A percentile compares a stretch with the other conserved stretches of the same genome.
These are phyloP conservation scores for Corapipo altera DNA, from an alignment of 2,113 vertebrate species.

Conservation along the genomic window DNA sequence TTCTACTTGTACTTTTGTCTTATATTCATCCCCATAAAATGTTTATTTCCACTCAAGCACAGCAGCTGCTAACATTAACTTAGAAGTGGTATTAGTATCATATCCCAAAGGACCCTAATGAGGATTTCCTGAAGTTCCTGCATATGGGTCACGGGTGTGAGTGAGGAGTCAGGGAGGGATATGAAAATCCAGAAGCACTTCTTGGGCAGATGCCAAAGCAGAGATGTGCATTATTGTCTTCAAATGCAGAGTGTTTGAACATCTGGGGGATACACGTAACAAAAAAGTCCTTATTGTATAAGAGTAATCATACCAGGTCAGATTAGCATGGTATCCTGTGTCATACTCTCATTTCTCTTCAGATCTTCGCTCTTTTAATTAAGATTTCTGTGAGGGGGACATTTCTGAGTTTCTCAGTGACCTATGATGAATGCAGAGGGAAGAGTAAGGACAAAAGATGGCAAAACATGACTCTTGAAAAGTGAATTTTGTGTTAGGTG, in stretches of 20 bases:
- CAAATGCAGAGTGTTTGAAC: conserved; percentile 8
- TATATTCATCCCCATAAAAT: not conserved
- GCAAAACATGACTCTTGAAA: not conserved
- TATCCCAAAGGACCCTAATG: conserved; percentile 35
- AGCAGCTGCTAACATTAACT: not conserved
- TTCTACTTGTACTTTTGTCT: not conserved
- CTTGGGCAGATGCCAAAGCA: not conserved
- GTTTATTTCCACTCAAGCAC: not conserved
- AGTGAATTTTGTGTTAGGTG: not conserved
- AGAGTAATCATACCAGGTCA: not conserved
- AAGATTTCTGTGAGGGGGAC: not conserved
- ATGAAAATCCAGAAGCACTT: not conserved
- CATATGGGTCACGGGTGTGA: conserved; percentile 34
- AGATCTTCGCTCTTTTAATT: not conserved
- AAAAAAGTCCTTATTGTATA: not conserved
- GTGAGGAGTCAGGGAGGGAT: not conserved
- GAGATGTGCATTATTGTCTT: conserved; percentile 30
- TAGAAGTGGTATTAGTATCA: not conserved
- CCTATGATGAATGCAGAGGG: not conserved
- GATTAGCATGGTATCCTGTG: not conserved
- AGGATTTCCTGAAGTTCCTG: conserved; percentile 53
- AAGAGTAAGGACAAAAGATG: not conserved
- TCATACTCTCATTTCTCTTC: not conserved
- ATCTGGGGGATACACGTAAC: not conserved
- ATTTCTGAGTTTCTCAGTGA: not conserved